Percentiles rank a stretch among this genome's conserved stretches.
Conservation (phyloP, 1,140 invertebrate species). For the Drosophila burlai region DNA sequence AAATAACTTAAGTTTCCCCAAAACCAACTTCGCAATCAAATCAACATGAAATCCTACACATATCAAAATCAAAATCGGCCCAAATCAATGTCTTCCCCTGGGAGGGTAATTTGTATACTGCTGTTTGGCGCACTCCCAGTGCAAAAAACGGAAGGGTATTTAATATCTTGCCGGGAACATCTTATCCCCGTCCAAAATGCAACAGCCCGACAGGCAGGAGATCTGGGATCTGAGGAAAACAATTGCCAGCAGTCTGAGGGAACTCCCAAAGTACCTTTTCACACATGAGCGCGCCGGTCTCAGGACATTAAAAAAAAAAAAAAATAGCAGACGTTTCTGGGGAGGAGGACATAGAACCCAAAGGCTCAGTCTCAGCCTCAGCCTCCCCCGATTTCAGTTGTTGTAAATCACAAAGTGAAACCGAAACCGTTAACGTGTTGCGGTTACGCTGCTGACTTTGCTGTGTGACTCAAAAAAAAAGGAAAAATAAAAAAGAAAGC, state of each 20-base stretch:
- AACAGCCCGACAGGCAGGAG: conserved; percentile 43
- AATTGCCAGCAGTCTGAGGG: conserved; percentile 34
- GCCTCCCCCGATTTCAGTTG: conserved; percentile 46
- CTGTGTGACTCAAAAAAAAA: conserved; percentile 38
- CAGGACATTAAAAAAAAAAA: conserved; percentile 3
- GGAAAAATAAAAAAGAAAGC: conserved; percentile 10
- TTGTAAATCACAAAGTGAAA: conserved; percentile 82
- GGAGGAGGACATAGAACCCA: conserved; percentile 7
- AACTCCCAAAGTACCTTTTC: conserved; percentile 79
- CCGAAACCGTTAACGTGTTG: conserved; percentile 84
- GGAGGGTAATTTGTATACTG: conserved; percentile 38
- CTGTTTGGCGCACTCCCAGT: conserved; percentile 2
- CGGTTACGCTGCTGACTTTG: conserved; percentile 82
- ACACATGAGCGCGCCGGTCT: conserved; percentile 74
- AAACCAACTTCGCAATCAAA: conserved; percentile 14
- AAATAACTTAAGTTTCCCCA: not conserved
- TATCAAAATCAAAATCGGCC: conserved; percentile 23
- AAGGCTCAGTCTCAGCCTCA: conserved; percentile 6
- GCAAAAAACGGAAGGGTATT: conserved; percentile 18
- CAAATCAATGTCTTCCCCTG: conserved; percentile 33
- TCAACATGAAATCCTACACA: conserved; percentile 9
- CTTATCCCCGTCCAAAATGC: conserved; percentile 38
- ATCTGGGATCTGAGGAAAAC: conserved; percentile 41
- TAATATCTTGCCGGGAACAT: conserved; percentile 8
- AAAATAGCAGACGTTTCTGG: conserved; percentile 26